Evolutionary conservation across 2,888 invertebrate species (phyloP).

Genomic region (Ischnus inquisitorius): DNA sequence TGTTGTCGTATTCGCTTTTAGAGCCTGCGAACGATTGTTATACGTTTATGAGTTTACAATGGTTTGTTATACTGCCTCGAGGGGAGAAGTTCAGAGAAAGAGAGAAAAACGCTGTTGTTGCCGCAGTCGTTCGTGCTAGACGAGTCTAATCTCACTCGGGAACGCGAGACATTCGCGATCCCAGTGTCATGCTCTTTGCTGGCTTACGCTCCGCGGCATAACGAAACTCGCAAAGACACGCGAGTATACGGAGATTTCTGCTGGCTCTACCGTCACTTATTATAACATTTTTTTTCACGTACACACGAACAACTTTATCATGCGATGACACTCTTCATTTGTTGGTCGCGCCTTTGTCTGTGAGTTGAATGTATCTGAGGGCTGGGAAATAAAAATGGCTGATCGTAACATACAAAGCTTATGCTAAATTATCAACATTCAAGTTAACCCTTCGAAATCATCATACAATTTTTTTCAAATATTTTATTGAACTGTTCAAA

Average conservation of each 20-base stretch:
- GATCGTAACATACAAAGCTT: too few species aligned
- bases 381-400: neutral
- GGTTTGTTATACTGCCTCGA: conserved; percentile 10
- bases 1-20: conserved; percentile 32
- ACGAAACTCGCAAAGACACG: neutral
- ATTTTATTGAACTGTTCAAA: too few species aligned
- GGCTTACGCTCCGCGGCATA: neutral
- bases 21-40: conserved; percentile 29
- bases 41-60: conserved; percentile 39
- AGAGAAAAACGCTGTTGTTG: conserved; percentile 1
- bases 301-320: neutral
- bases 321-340: neutral
- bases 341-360: neutral
- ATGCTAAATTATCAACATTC: too few species aligned
- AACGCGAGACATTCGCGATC: conserved; percentile 32
- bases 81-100: neutral
- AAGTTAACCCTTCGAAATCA: too few species aligned
- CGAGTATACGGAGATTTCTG: conserved; percentile 5
- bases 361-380: neutral
- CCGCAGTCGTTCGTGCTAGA: conserved; percentile 17
- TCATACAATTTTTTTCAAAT: too few species aligned
- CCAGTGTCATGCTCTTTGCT: conserved; percentile 24
- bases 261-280: neutral
- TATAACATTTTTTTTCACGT: neutral
- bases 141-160: conserved; percentile 35